A percentile compares a stretch with the other conserved stretches of the same genome.
Conservation (phyloP, 2,797 vertebrate genomes). For the Fratercula arctica region DNA sequence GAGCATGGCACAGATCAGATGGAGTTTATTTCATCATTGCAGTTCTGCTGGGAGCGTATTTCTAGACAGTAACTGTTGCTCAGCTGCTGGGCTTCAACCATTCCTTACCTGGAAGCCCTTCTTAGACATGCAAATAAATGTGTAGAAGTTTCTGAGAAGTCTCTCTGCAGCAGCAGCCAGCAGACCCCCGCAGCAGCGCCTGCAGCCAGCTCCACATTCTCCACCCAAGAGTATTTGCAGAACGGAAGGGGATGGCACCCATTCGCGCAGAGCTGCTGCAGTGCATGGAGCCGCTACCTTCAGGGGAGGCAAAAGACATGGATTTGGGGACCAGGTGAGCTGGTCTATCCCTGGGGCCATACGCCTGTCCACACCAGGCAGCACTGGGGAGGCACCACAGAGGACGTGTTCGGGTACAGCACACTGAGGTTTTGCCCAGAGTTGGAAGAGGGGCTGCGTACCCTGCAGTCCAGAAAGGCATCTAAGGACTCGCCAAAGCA, state of each 20-base stretch:
- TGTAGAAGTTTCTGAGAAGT: not conserved
- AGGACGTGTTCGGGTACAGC: rapidly evolving
- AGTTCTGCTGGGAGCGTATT: not conserved
- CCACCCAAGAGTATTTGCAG: rapidly evolving
- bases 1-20: not conserved
- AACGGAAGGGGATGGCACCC: not conserved
- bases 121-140: not conserved
- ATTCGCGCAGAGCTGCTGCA: not conserved
- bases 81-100: not conserved
- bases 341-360: not conserved
- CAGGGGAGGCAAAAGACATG: rapidly evolving
- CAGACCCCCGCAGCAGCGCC: not conserved
- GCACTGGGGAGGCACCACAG: not conserved
- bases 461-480: not conserved
- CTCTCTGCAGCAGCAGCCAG: not conserved
- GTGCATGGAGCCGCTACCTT: rapidly evolving
- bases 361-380: not conserved
- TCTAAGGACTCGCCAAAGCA: not conserved
- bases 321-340: not conserved
- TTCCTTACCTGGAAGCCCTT: not conserved
- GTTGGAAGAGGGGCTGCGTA: not conserved
- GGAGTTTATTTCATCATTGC: not conserved
- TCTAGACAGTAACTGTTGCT: not conserved
- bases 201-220: not conserved
- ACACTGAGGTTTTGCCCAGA: not conserved